These are phyloP conservation scores for Nothocercus nigrocapillus DNA, from an alignment of 2,113 vertebrate species.

Conservation along the genomic window DNA sequence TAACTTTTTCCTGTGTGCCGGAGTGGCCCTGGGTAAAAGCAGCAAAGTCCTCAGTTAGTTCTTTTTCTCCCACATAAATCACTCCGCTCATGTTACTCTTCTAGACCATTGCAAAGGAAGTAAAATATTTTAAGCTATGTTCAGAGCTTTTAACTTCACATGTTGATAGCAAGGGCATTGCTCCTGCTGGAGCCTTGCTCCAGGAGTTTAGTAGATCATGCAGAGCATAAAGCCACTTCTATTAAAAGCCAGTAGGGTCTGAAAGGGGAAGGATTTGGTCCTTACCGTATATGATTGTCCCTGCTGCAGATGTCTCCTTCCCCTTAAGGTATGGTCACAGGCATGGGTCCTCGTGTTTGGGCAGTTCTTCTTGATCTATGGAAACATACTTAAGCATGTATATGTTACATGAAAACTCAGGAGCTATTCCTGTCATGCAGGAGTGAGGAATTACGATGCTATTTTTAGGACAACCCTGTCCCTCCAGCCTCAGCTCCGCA, in stretches of 20 bases:
- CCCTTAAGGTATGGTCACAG: not conserved
- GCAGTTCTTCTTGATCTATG: not conserved
- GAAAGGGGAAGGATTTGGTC: not conserved
- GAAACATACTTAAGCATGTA: not conserved
- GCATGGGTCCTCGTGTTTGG: not conserved
- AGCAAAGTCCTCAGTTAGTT: not conserved
- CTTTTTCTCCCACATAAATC: not conserved
- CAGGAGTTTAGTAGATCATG: not conserved
- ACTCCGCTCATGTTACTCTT: not conserved
- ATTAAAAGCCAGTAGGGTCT: not conserved
- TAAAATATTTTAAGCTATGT: not conserved
- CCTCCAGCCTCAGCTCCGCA: not conserved
- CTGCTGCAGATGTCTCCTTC: not conserved
- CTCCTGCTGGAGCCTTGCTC: not conserved
- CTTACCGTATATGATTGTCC: not conserved
- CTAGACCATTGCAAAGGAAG: not conserved
- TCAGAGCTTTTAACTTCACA: not conserved
- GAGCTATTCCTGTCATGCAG: not conserved
- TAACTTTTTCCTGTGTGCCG: not conserved
- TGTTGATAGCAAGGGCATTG: not conserved
- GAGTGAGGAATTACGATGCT: not conserved
- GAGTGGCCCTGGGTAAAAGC: not conserved
- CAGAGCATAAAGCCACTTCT: not conserved
- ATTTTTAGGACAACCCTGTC: not conserved
- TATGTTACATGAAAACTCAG: not conserved